Conservation (phyloP, 2,113 vertebrate genomes). For the Indicator maculatus region DNA sequence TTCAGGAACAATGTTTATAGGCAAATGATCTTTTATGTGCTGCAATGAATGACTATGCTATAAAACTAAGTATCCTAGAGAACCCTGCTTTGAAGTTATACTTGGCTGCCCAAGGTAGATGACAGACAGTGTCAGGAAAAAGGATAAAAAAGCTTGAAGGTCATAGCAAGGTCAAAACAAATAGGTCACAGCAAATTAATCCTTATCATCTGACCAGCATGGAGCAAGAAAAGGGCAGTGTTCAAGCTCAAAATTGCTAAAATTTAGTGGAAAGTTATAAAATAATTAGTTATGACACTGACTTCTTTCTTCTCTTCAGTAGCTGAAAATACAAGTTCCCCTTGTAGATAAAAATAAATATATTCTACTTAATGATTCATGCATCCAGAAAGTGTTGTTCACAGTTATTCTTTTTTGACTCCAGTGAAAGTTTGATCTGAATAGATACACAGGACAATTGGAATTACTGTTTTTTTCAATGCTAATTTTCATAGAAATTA, state of each 20-base stretch:
- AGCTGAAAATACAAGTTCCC: background rate
- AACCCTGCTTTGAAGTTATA: slow-evolving; percentile 69
- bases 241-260: slow-evolving; percentile 38
- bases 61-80: slow-evolving; percentile 65
- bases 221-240: slow-evolving; percentile 43
- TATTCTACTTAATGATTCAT: background rate
- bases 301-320: slow-evolving; percentile 7
- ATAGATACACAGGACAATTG: background rate
- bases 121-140: slow-evolving; percentile 62
- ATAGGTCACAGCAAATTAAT: slow-evolving; percentile 79
- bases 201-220: slow-evolving; percentile 66
- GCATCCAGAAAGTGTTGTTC: background rate
- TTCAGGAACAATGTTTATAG: slow-evolving; percentile 53
- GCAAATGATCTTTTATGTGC: slow-evolving; percentile 59
- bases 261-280: slow-evolving; percentile 49
- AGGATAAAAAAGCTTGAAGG: slow-evolving; percentile 60
- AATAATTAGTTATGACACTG: background rate
- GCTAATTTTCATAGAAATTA: background rate
- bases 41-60: slow-evolving; percentile 51
- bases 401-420: background rate
- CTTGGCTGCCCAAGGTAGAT: slow-evolving; percentile 55
- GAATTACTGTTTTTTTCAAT: background rate
- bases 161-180: slow-evolving; percentile 75
- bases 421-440: background rate
- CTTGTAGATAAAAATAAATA: background rate